Evolutionary conservation across 2,888 invertebrate genomes (phyloP).

Genomic region (Campaea margaritaria): DNA sequence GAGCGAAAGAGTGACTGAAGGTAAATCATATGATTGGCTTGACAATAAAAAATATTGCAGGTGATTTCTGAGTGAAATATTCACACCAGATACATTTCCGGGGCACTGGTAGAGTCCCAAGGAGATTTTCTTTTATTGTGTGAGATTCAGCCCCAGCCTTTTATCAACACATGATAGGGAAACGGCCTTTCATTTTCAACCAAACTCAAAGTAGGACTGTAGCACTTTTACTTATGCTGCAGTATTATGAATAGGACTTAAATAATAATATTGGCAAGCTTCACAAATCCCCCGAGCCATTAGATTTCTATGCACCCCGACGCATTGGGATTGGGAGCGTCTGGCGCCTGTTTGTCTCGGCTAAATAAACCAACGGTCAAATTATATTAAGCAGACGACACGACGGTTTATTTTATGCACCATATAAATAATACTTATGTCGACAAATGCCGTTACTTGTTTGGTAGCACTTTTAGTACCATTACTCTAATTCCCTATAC

Average conservation of each 20-base stretch:
- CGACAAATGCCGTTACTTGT: too few species aligned
- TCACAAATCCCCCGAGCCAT: neutral
- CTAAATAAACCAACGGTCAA: neutral
- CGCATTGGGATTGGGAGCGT: conserved; percentile 11
- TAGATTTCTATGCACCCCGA: conserved; percentile 9
- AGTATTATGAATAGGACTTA: neutral
- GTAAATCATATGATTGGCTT: conserved; percentile 5
- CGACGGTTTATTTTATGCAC: neutral
- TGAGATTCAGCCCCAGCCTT: too few species aligned
- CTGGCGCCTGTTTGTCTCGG: conserved; percentile 17
- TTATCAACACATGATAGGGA: too few species aligned
- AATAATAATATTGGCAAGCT: conserved; percentile 17
- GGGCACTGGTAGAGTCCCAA: too few species aligned
- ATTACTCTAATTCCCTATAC: too few species aligned
- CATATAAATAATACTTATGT: neutral
- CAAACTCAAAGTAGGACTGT: too few species aligned
- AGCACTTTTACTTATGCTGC: too few species aligned
- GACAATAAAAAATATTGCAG: neutral
- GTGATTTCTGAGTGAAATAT: too few species aligned
- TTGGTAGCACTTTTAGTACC: too few species aligned
- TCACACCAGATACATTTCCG: too few species aligned
- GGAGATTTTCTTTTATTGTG: too few species aligned
- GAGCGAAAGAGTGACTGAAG: conserved; percentile 3
- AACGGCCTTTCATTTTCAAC: too few species aligned
- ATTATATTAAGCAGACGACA: neutral